Evolutionary conservation across 2,888 invertebrate genomes (phyloP).

Genomic region (Oscheius sp.): DNA sequence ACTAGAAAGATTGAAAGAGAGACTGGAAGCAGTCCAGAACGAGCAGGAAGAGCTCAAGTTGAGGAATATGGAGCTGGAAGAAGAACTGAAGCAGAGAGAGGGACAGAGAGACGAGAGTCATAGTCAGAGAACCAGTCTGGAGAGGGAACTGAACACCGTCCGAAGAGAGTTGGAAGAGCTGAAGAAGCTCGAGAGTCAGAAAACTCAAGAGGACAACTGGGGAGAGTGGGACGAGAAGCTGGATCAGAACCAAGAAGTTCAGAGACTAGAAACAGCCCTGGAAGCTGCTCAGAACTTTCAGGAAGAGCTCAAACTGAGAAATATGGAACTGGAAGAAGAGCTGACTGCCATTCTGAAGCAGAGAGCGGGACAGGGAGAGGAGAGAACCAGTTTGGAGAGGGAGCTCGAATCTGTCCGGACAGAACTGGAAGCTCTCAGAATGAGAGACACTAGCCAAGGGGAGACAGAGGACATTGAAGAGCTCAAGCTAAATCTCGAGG

Average conservation of each 20-base stretch:
- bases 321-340: background rate
- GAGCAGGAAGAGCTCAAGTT: background rate
- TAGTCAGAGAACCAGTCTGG: too few species aligned
- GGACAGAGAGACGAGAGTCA: background rate
- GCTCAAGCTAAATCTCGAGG: background rate
- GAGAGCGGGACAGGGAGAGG: background rate
- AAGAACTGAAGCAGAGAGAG: background rate
- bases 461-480: background rate
- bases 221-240: conserved; percentile 9
- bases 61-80: background rate
- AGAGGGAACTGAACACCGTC: too few species aligned
- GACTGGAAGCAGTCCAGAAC: background rate
- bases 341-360: background rate
- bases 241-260: background rate
- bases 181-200: too few species aligned
- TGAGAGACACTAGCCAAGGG: background rate
- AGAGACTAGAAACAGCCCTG: background rate
- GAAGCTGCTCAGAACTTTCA: background rate
- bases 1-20: background rate
- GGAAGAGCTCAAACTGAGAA: background rate
- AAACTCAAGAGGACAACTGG: background rate
- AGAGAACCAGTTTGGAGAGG: background rate
- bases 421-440: background rate
- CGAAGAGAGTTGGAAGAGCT: too few species aligned
- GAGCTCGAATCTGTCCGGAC: background rate